Evolutionary conservation across 2,113 vertebrate species (phyloP), one percentile per base, ranked within the genome.

Genomic region (Cheirogaleus medius): DNA sequence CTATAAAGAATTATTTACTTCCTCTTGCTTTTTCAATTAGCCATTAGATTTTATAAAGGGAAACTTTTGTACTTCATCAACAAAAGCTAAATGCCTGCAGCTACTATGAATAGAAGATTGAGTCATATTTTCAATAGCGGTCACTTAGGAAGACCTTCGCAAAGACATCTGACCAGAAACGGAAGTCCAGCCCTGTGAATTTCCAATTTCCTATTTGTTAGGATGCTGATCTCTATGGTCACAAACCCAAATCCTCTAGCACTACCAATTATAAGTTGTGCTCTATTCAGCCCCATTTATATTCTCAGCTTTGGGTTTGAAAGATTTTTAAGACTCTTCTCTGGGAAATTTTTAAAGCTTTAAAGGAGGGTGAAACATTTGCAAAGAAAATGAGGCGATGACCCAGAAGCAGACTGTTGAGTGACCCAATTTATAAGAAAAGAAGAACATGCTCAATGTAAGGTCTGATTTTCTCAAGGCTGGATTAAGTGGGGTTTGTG

Each of bases 351-450:
- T 91, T 96, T 83, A 92, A 73, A 95, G 80, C 49, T 97, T 85
- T 96, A 93, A 91, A 96, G 88, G 80, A 91, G 47, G 64, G 68
- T 39, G 37, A 96, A 84, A 74, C 92, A 95, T 97, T 97, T 95
- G 87, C 94, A 91, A 96, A 87, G 95, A 95, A 97, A 97, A 97
- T 96, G 87, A 96, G 94, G 74, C 74, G 3, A 86, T 89, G 91
- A 93, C 69, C 97, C 94, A 97, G 94, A 96, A 97, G 94, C 91
- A 71, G 83, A 69, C 77, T 91, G 78, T 47, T 58, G 78, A 96
- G 69, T 91, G 97, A 97, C 95, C 97, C 87, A 94, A 63, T 96
- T 97, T 89, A 76, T 86, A 96, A 97, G 93, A 74, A 97, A 95
- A 94, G 81, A 88, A 84, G 87, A 95, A 64, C 37, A 71, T 54